Evolutionary conservation across 2,888 invertebrate species (phyloP).

Genomic region (Ophonus ardosiacus): DNA sequence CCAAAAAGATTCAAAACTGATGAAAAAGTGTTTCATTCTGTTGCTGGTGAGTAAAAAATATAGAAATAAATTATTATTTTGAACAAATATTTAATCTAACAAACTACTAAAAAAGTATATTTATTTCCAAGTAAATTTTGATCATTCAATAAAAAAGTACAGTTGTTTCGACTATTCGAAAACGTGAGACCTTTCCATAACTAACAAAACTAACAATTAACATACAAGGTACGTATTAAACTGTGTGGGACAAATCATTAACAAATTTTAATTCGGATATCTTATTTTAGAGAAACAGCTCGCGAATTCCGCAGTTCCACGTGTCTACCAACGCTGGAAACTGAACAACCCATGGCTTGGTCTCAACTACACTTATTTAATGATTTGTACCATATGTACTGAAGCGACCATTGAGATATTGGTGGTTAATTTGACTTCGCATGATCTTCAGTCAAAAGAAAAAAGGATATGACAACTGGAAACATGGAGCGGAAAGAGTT

Average conservation of each 20-base stretch:
- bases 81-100: background rate
- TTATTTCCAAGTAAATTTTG: slow-evolving; percentile 28
- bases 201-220: no score
- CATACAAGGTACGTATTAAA: no score
- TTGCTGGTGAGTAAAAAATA: slow-evolving; percentile 19
- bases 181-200: no score
- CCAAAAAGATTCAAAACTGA: background rate
- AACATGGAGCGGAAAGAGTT: slow-evolving; percentile 65
- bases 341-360: background rate
- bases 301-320: background rate
- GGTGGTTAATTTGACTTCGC: background rate
- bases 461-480: slow-evolving; percentile 66
- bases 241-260: background rate
- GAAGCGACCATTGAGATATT: background rate
- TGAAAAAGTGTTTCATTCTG: background rate
- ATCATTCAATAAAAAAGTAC: slow-evolving; percentile 7
- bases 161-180: background rate
- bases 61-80: slow-evolving; percentile 14
- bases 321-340: slow-evolving; percentile 14
- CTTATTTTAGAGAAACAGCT: slow-evolving; percentile 9
- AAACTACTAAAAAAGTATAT: background rate
- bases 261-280: slow-evolving; percentile 12
- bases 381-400: slow-evolving; percentile 27
- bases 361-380: background rate
- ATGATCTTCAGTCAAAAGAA: slow-evolving; percentile 7